Conservation (phyloP, 1,140 invertebrate species). For the Zaprionus nigranus region DNA sequence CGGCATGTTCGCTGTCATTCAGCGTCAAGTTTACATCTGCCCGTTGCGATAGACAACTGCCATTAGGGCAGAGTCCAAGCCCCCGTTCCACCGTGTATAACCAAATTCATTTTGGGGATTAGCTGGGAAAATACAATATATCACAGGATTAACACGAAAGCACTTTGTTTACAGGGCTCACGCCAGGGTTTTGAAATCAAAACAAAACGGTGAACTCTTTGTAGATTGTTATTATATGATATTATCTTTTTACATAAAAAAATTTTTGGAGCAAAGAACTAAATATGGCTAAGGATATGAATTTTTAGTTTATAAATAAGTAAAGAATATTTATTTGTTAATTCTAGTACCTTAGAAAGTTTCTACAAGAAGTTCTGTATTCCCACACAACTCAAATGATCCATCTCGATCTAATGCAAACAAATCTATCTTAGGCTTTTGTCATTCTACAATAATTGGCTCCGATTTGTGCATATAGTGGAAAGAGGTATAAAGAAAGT, state of each 20-base stretch:
- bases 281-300: too few species aligned
- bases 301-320: too few species aligned
- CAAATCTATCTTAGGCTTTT: too few species aligned
- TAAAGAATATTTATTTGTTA: too few species aligned
- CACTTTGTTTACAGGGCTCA: slow-evolving; percentile 18
- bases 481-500: background rate
- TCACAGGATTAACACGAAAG: slow-evolving; percentile 28
- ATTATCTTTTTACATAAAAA: background rate
- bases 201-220: slow-evolving; percentile 5
- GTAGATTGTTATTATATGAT: background rate
- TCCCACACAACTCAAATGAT: too few species aligned
- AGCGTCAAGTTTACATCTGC: slow-evolving; percentile 60
- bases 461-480: background rate
- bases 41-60: slow-evolving; percentile 54
- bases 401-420: too few species aligned
- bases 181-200: background rate
- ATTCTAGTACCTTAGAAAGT: too few species aligned
- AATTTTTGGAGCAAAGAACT: too few species aligned
- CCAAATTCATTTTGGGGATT: slow-evolving; percentile 20
- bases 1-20: slow-evolving; percentile 72
- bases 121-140: slow-evolving; percentile 40
- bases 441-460: background rate
- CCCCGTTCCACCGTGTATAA: background rate
- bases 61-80: slow-evolving; percentile 23
- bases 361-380: too few species aligned